These are phyloP conservation scores for Epizoanthus ramosus DNA, from an alignment of 92 coral and sea anemone species.

Conservation along the genomic window DNA sequence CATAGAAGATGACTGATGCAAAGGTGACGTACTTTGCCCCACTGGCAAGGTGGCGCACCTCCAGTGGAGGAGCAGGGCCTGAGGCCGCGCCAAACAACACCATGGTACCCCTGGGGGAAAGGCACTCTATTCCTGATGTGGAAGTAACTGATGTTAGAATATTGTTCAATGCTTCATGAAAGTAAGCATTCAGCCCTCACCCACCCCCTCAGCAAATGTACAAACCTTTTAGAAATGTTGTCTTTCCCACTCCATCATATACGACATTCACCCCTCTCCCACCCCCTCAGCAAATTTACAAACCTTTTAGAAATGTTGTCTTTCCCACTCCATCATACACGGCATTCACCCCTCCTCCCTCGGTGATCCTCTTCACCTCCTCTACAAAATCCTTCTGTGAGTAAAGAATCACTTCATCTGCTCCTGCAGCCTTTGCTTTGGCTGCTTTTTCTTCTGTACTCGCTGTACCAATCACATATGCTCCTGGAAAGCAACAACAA, in stretches of 20 bases:
- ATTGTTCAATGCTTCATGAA: neutral
- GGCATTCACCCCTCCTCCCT: slow-evolving; percentile 64
- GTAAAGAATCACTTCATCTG: slow-evolving; percentile 68
- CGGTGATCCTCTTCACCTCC: slow-evolving; percentile 57
- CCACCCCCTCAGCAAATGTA: slow-evolving; percentile 41
- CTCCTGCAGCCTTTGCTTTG: slow-evolving; percentile 66
- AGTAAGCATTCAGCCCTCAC: neutral
- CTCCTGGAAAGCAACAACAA: slow-evolving; percentile 31
- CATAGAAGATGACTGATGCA: slow-evolving; percentile 52
- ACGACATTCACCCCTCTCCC: slow-evolving; percentile 58
- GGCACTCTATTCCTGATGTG: slow-evolving; percentile 66
- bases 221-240: slow-evolving; percentile 63
- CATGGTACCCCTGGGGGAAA: slow-evolving; percentile 76
- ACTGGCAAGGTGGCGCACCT: slow-evolving; percentile 50
- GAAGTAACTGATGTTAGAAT: neutral
- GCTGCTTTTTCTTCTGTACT: slow-evolving; percentile 65
- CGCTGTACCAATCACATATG: slow-evolving; percentile 65
- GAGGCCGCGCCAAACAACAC: slow-evolving; percentile 74
- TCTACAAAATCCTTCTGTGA: slow-evolving; percentile 70
- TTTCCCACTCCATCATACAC: slow-evolving; percentile 69
- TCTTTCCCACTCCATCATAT: slow-evolving; percentile 68
- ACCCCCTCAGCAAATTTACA: slow-evolving; percentile 42
- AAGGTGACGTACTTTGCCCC: slow-evolving; percentile 71
- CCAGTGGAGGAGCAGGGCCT: slow-evolving; percentile 72
- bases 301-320: slow-evolving; percentile 68